Percentiles rank a stretch among this genome's conserved stretches.
phyloP scores from a whole-genome alignment of 2,888 invertebrate species.

The Pheosia tremula region DNA sequence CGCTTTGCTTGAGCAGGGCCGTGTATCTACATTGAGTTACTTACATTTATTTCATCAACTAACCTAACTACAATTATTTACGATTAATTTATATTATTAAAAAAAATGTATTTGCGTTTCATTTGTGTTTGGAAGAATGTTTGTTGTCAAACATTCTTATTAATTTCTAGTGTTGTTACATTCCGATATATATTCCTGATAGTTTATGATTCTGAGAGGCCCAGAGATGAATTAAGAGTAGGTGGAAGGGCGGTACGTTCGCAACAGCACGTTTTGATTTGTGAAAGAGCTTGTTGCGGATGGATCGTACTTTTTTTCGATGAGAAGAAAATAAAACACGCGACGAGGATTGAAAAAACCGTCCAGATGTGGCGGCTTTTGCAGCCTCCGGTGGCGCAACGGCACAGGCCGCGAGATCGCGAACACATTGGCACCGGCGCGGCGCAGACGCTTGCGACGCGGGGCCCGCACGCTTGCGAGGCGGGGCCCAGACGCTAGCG shows the following conservation, averaged over 20 bases:
- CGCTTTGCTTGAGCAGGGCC: constrained; percentile 83
- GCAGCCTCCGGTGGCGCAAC: constrained; percentile 72
- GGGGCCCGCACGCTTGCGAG: constrained; percentile 18
- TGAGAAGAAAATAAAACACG: constrained; percentile 52
- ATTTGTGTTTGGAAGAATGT: constrained; percentile 14
- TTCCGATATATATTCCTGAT: constrained; percentile 47
- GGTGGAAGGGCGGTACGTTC: constrained; percentile 47
- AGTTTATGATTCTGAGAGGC: constrained; percentile 62
- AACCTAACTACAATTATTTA: not conserved
- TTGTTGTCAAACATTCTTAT: constrained; percentile 11
- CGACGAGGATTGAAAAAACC: constrained; percentile 79
- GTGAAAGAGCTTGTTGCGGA: constrained; percentile 37
- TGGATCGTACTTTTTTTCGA: constrained; percentile 38
- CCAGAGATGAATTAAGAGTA: constrained; percentile 64
- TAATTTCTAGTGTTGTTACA: constrained; percentile 30
- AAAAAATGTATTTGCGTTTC: not conserved
- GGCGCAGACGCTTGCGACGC: constrained; percentile 58
- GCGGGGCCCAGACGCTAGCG: constrained; percentile 55
- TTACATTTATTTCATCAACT: constrained; percentile 31
- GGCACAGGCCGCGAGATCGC: constrained; percentile 44
- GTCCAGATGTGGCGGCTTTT: constrained; percentile 82
- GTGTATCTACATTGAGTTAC: constrained; percentile 44
- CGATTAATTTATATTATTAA: not conserved
- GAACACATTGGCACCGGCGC: constrained; percentile 28
- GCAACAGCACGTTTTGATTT: constrained; percentile 40